Evolutionary conservation across 2,113 vertebrate genomes (phyloP).

Genomic region (Sakesphorus luctuosus): DNA sequence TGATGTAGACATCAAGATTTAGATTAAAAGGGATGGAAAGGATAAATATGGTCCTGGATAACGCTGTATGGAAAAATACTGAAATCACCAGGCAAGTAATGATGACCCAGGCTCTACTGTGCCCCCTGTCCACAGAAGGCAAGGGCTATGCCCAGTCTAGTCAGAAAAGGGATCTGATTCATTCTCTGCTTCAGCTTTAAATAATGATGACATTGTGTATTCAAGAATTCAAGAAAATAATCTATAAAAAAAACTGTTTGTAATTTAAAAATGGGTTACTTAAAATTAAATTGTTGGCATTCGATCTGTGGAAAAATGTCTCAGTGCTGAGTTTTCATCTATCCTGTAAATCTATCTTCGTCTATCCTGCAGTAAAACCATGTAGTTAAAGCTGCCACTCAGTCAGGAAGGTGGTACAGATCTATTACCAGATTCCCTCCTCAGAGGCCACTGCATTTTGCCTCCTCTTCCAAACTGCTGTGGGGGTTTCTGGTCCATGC

Average conservation of each 20-base stretch:
- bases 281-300: slow-evolving; percentile 10
- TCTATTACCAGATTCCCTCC: neutral
- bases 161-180: neutral
- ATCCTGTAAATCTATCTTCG: slow-evolving; percentile 3
- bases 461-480: neutral
- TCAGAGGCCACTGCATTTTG: neutral
- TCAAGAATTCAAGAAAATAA: neutral
- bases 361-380: neutral
- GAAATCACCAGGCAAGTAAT: neutral
- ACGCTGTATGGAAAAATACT: neutral
- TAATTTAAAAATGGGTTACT: neutral
- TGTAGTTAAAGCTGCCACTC: slow-evolving; percentile 1
- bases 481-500: neutral
- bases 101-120: neutral
- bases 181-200: slow-evolving; percentile 2
- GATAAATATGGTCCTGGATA: neutral
- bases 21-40: neutral
- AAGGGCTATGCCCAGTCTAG: neutral
- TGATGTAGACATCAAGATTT: neutral
- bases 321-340: neutral
- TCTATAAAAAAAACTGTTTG: neutral
- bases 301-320: neutral
- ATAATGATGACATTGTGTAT: neutral
- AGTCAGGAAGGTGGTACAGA: neutral
- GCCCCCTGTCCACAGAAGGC: neutral